phyloP scores from a whole-genome alignment of 2,888 invertebrate species.

The Pardosa pseudoannulata region DNA sequence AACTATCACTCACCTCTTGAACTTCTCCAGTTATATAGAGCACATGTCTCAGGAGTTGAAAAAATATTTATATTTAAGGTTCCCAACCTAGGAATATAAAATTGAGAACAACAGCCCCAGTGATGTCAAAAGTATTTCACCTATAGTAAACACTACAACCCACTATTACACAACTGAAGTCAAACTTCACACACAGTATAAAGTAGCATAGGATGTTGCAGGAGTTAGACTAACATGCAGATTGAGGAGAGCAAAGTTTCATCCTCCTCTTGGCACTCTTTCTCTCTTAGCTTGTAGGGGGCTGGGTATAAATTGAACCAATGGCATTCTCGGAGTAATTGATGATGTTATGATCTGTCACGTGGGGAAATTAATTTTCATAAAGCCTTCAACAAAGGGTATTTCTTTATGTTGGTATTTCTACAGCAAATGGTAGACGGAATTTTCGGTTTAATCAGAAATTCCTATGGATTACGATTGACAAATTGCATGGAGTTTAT shows the following conservation, averaged over 20 bases:
- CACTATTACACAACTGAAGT: background rate
- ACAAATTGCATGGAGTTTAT: background rate
- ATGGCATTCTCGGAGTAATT: background rate
- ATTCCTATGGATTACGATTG: background rate
- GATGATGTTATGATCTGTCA: background rate
- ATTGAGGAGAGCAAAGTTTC: constrained; percentile 14
- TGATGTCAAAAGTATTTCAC: background rate
- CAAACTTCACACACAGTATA: background rate
- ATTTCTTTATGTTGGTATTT: background rate
- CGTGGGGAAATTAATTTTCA: constrained; percentile 5
- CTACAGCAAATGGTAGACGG: background rate
- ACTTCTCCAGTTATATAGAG: background rate
- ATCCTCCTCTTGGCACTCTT: constrained; percentile 22
- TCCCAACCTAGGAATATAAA: background rate
- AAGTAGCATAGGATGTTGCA: background rate
- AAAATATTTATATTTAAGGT: background rate
- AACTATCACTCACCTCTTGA: background rate
- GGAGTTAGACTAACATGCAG: background rate
- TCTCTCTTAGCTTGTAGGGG: background rate
- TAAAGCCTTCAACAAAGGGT: background rate
- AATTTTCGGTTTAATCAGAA: background rate
- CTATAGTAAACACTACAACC: background rate
- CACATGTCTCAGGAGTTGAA: background rate
- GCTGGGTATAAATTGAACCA: constrained; percentile 10
- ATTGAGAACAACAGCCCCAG: background rate